Evolutionary conservation across 2,113 vertebrate species (phyloP).

Genomic region (Fregetta grallaria): DNA sequence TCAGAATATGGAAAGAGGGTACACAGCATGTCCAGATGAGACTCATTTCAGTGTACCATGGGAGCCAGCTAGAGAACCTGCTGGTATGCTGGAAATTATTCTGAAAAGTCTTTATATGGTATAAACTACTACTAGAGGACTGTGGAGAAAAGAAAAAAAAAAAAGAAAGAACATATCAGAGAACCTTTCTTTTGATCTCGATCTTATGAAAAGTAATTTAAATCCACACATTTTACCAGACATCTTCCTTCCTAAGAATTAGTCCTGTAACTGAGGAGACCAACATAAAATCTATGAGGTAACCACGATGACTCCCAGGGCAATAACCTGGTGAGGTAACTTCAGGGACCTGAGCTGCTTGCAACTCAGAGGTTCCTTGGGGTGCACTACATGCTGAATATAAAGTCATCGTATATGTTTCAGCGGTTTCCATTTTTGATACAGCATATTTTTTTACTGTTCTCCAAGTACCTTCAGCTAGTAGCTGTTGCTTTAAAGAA

Average conservation of each 20-base stretch:
- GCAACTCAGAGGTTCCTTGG: not conserved
- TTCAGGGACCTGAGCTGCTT: not conserved
- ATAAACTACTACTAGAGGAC: not conserved
- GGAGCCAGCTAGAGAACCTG: constrained; percentile 10
- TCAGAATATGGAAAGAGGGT: constrained; percentile 7
- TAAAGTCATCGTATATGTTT: not conserved
- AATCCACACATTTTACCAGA: not conserved
- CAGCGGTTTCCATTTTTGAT: not conserved
- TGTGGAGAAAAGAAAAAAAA: not conserved
- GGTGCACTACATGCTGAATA: not conserved
- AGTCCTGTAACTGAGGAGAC: not conserved
- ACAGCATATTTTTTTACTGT: not conserved
- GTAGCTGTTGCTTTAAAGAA: not conserved
- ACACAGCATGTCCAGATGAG: constrained; percentile 34
- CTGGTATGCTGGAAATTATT: not conserved
- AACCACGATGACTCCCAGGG: accelerated
- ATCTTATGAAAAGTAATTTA: not conserved
- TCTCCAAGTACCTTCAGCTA: not conserved
- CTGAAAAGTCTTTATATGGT: not conserved
- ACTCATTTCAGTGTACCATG: not conserved
- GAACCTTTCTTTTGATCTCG: not conserved
- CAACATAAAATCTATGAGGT: not conserved
- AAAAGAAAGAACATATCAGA: not conserved
- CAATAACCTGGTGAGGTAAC: not conserved
- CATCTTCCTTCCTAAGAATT: not conserved